Evolutionary conservation across 2,113 vertebrate species (phyloP), one percentile per base, ranked within the genome.

Genomic region (Trochalopteron elliotii): DNA sequence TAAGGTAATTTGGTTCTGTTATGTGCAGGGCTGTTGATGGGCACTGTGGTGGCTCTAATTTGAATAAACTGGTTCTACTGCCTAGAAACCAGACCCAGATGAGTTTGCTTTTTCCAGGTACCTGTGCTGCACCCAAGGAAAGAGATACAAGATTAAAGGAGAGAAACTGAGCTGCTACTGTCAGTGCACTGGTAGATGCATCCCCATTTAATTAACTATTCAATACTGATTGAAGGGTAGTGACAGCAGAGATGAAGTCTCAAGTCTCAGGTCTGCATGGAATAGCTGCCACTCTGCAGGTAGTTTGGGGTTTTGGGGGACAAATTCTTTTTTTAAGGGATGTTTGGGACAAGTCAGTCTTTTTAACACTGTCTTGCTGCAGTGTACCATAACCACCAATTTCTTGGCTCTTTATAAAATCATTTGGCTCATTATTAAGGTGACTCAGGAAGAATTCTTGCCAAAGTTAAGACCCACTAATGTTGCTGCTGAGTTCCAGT

Each of bases 1-100:
- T 93, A 91, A 96, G 89, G 83, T 92, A 96, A 87, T 84, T 83
- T 31, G 30, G 8, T 11, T 42, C 59, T 88, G 37, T 50, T 72
- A 22, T 45, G 22, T 28, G 35, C 42, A 14, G 20, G 24, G 31
- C 10, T 81, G 42, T 8, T 31, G 24, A 50, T 23, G 45, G 33
- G 24, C 10, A 39, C 42, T 45, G 64, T 1, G 1, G 35, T 44
- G 42, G 25, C 7, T 90, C 30, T 83, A 44, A 64, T 83, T 77
- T 86, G 83, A 93, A 52, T 40, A 28, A 89, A 18, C 24, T 42
- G 5, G 35, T 42, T 67, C 39, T 88, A 15, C 13, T 88, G 24
- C 63, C 39, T 63, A 11, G 22, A 19, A 79, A 59, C 19, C 1
- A 3, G 19, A 39, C 14, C 3, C 0, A 0, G 12, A 25, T 20